phyloP scores from a whole-genome alignment of 2,113 vertebrate genomes.

The Podarcis muralis region DNA sequence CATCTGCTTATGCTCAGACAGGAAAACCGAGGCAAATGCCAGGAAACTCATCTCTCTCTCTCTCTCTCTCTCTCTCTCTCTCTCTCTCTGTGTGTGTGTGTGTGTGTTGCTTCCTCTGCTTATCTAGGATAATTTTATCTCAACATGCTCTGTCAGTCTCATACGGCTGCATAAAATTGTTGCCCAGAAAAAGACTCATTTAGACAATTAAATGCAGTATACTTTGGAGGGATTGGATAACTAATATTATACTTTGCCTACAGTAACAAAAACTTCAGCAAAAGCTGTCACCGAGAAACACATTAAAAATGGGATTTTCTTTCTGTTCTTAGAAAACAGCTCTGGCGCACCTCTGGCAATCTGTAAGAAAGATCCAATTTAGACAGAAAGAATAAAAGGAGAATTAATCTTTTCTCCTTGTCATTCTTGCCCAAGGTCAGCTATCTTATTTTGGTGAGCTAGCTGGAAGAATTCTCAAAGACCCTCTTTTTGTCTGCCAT shows the following conservation, averaged over 20 bases:
- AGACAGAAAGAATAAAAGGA: constrained; percentile 1
- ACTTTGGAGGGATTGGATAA: neutral
- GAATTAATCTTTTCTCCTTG: constrained; percentile 26
- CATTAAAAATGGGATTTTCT: neutral
- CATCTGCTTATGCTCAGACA: neutral
- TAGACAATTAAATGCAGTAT: neutral
- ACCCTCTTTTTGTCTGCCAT: neutral
- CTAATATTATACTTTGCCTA: neutral
- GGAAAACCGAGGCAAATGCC: neutral
- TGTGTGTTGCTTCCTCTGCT: neutral
- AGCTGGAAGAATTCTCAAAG: constrained; percentile 27
- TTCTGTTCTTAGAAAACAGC: neutral
- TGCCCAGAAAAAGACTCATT: neutral
- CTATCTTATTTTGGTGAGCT: constrained; percentile 17
- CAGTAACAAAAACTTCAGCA: neutral
- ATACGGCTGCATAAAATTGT: constrained; percentile 2
- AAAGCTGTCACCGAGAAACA: neutral
- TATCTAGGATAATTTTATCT: neutral
- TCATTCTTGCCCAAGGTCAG: constrained; percentile 39
- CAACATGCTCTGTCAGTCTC: neutral
- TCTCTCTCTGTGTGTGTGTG: neutral
- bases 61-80: neutral
- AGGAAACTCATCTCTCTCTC: neutral
- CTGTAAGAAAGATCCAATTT: constrained; percentile 37
- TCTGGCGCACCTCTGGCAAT: neutral